Percentiles rank a stretch among this genome's conserved stretches.
These are phyloP conservation scores for Numenius arquata DNA, from an alignment of 2,113 vertebrate species.

Conservation along the genomic window DNA sequence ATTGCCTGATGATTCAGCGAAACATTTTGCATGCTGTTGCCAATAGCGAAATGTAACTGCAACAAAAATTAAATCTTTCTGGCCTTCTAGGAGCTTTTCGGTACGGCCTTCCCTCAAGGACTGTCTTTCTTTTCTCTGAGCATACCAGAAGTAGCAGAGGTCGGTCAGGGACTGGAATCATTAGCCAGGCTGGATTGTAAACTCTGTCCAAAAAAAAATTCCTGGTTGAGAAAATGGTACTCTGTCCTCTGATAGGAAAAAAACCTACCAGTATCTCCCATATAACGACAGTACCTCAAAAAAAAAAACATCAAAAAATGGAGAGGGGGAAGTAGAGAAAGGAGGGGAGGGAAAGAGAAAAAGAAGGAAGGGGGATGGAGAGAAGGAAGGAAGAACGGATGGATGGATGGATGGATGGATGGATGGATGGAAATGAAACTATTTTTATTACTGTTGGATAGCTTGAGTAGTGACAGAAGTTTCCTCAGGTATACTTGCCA, in stretches of 20 bases:
- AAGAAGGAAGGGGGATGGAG: not conserved
- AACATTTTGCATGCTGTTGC: not conserved
- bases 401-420: not conserved
- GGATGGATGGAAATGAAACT: not conserved
- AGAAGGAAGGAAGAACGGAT: not conserved
- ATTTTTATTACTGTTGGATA: not conserved
- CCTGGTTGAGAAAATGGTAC: not conserved
- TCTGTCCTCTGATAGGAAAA: not conserved
- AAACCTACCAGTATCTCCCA: not conserved
- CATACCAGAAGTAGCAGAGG: not conserved
- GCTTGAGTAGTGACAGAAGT: not conserved
- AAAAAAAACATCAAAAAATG: not conserved
- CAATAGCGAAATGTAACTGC: not conserved
- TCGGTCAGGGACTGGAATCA: not conserved
- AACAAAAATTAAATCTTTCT: constrained; percentile 24
- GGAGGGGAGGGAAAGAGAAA: not conserved
- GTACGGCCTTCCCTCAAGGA: not conserved
- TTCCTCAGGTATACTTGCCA: not conserved
- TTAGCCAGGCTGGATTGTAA: not conserved
- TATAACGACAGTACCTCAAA: not conserved
- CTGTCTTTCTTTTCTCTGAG: not conserved
- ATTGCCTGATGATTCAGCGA: constrained; percentile 4
- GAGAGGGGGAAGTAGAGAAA: not conserved
- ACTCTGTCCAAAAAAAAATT: not conserved
- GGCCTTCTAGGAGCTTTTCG: not conserved